Evolutionary conservation across 2,888 invertebrate genomes (phyloP).

Genomic region (Microctonus hyperodae): DNA sequence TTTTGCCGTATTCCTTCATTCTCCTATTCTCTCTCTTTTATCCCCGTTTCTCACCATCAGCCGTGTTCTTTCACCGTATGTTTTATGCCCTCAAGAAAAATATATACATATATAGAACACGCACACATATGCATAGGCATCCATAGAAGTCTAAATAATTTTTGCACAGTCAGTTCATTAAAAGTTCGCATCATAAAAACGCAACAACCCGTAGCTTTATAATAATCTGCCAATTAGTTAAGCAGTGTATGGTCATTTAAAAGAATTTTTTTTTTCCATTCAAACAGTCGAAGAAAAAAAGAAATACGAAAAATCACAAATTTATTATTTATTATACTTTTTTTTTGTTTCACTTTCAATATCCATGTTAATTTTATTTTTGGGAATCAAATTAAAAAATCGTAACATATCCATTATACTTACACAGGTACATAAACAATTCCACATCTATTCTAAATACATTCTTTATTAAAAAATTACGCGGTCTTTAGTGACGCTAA

Average conservation of each 20-base stretch:
- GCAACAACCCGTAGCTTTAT: conserved; percentile 4
- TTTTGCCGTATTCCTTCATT: conserved; percentile 7
- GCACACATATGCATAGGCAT: background rate
- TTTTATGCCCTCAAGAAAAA: conserved; percentile 26
- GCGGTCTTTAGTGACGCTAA: conserved; percentile 16
- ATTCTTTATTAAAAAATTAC: background rate
- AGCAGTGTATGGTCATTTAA: conserved; percentile 4
- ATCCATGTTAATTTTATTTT: no score
- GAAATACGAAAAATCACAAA: background rate
- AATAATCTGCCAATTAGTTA: conserved; percentile 20
- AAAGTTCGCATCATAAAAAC: conserved; percentile 19
- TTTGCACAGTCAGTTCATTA: conserved; percentile 27
- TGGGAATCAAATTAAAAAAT: no score
- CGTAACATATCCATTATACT: no score
- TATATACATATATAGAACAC: background rate
- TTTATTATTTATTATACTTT: background rate
- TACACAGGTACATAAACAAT: no score
- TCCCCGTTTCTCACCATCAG: conserved; percentile 4
- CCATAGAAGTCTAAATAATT: conserved; percentile 20
- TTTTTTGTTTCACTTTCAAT: background rate
- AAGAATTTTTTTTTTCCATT: no score
- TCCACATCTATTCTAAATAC: no score
- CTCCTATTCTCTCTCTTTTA: conserved; percentile 5
- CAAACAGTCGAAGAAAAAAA: no score
- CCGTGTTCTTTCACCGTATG: background rate